Evolutionary conservation across 2,797 vertebrate species (phyloP).

Genomic region (Podargus strigoides): DNA sequence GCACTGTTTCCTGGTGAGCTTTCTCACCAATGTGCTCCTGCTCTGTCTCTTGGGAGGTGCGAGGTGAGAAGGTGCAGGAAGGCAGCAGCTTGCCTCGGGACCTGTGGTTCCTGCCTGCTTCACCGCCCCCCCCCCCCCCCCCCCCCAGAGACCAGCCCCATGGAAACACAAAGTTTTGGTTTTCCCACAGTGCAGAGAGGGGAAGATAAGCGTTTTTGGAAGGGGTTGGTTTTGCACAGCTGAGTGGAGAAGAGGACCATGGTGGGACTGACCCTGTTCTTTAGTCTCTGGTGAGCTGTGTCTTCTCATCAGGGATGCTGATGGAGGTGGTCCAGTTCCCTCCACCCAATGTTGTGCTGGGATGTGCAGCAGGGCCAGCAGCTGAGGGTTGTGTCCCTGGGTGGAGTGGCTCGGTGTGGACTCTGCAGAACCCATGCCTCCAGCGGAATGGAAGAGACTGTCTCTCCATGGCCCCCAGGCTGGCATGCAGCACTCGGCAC

Average conservation of each 20-base stretch:
- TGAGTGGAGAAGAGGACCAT: neutral
- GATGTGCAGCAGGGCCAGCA: neutral
- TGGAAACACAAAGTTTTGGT: neutral
- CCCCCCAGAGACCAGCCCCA: neutral
- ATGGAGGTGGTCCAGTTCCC: neutral
- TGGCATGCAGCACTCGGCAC: neutral
- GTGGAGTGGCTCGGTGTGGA: neutral
- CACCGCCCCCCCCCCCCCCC: too few relatives aligned
- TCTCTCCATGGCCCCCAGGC: neutral
- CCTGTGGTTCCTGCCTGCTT: neutral
- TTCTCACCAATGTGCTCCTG: neutral
- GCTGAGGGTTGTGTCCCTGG: neutral
- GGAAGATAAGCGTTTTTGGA: neutral
- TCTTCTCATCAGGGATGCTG: neutral
- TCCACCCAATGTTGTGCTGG: accelerated
- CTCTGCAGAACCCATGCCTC: accelerated
- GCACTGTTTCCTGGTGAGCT: neutral
- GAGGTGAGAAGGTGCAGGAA: neutral
- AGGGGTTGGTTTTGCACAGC: neutral
- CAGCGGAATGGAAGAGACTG: neutral
- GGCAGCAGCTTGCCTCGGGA: neutral
- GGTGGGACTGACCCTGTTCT: neutral
- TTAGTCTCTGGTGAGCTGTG: accelerated
- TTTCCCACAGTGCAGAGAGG: neutral
- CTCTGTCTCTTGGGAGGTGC: neutral